phyloP scores from a whole-genome alignment of 2,113 vertebrate genomes.

The Suricata suricatta region DNA sequence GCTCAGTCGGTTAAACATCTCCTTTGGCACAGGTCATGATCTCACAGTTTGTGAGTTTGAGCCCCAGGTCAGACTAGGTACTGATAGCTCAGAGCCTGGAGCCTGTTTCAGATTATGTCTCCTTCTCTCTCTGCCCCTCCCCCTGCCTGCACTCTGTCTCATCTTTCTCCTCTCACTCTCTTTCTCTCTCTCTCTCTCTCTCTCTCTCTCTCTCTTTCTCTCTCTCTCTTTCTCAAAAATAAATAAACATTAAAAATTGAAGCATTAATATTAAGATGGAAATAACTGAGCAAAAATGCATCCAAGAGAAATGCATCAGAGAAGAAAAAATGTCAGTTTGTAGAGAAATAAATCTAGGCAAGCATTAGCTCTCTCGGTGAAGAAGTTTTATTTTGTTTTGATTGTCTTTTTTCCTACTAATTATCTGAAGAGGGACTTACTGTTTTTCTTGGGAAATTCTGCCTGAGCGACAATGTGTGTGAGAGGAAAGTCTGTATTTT shows the following conservation, averaged over 20 bases:
- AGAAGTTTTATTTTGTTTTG: neutral
- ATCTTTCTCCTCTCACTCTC: too few relatives aligned
- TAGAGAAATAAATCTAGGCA: neutral
- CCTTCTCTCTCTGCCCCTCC: too few relatives aligned
- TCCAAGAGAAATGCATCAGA: neutral
- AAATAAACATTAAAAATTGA: neutral
- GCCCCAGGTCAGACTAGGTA: too few relatives aligned
- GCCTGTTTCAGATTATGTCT: too few relatives aligned
- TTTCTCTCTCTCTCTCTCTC: too few relatives aligned
- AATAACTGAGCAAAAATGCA: constrained; percentile 14
- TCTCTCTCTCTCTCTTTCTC: too few relatives aligned
- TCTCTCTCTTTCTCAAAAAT: too few relatives aligned
- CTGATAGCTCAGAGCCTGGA: too few relatives aligned
- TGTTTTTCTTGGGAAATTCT: neutral
- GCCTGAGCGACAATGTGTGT: neutral
- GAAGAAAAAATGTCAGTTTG: neutral
- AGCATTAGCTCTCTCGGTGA: neutral
- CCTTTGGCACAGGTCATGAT: too few relatives aligned
- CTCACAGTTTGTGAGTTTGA: too few relatives aligned
- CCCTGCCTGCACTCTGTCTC: too few relatives aligned
- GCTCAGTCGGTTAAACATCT: too few relatives aligned
- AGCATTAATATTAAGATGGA: neutral
- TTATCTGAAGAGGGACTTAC: neutral
- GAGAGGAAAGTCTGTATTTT: neutral
- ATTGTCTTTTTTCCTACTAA: neutral